Conservation (phyloP, 2,113 vertebrate species). For the Microcebus murinus region DNA sequence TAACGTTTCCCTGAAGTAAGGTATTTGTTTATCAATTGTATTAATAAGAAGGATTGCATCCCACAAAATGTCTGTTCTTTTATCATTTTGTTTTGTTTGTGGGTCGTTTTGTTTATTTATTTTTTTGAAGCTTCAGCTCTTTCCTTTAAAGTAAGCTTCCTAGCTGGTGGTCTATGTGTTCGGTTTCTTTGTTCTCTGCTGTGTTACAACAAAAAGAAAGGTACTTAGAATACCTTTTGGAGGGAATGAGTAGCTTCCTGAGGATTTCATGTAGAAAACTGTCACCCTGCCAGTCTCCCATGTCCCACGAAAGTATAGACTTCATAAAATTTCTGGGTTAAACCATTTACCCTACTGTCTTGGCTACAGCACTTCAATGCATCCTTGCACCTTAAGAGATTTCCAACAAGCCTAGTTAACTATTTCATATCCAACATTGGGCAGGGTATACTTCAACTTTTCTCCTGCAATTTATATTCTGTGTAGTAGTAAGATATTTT, state of each 20-base stretch:
- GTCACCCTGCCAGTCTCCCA: not conserved
- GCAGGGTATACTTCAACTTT: not conserved
- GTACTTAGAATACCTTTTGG: not conserved
- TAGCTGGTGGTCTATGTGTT: not conserved
- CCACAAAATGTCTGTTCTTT: not conserved
- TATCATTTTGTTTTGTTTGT: slow-evolving; percentile 1
- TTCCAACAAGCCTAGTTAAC: not conserved
- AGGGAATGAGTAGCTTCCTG: not conserved
- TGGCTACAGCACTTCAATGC: not conserved
- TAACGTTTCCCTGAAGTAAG: not conserved
- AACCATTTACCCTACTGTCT: not conserved
- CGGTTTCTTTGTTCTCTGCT: slow-evolving; percentile 51
- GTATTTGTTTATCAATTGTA: not conserved
- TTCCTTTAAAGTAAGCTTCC: not conserved
- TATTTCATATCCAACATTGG: not conserved
- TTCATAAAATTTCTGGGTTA: not conserved
- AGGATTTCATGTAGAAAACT: not conserved
- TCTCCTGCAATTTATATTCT: not conserved
- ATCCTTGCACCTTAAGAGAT: not conserved
- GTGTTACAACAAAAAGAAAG: not conserved
- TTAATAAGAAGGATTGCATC: not conserved
- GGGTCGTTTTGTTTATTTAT: not conserved
- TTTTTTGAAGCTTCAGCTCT: not conserved
- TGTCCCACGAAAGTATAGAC: not conserved
- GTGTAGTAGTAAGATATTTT: slow-evolving; percentile 34